phyloP scores from a whole-genome alignment of 2,888 invertebrate species.

The Plebejus anna region DNA sequence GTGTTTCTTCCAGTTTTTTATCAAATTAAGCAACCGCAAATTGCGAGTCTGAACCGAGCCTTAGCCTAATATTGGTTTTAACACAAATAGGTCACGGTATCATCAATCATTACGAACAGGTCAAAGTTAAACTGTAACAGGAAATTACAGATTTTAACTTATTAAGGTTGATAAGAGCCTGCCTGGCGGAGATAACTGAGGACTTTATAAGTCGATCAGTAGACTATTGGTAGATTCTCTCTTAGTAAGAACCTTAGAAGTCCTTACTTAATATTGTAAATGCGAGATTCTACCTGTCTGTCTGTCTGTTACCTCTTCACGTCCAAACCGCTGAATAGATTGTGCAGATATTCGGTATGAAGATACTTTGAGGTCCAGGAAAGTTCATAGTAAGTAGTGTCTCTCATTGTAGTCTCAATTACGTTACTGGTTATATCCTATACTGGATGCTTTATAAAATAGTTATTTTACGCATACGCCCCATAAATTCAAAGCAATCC shows the following conservation, averaged over 20 bases:
- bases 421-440: no score
- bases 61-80: constrained; percentile 27
- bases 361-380: no score
- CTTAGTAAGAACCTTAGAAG: no score
- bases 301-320: no score
- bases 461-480: background rate
- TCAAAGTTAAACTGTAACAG: constrained; percentile 16
- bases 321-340: no score
- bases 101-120: constrained; percentile 24
- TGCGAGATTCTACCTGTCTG: no score
- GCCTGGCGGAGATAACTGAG: background rate
- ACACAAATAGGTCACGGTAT: constrained; percentile 22
- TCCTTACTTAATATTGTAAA: no score
- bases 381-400: no score
- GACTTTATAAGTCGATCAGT: background rate
- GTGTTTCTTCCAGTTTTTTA: no score
- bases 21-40: background rate
- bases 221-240: background rate
- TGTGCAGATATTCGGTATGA: no score
- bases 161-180: background rate
- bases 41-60: background rate
- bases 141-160: constrained; percentile 26
- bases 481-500: background rate
- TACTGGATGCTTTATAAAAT: no score
- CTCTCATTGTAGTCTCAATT: no score